Percentiles rank a stretch among this genome's conserved stretches.
Evolutionary conservation across 2,113 vertebrate genomes (phyloP).

Genomic region (Carassius carassius): DNA sequence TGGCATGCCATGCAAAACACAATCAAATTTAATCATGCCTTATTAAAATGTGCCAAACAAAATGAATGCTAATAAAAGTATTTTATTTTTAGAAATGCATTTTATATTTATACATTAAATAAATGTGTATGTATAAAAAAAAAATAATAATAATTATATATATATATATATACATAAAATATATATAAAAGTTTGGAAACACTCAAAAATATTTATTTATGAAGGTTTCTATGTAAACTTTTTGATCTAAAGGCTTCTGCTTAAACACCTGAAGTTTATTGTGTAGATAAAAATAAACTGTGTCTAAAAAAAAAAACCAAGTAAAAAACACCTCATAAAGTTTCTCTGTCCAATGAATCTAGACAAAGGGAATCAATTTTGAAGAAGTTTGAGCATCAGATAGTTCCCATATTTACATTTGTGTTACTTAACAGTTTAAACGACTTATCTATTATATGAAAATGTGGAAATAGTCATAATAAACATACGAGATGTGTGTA

Average conservation of each 20-base stretch:
- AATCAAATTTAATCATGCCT: background rate
- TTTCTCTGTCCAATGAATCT: background rate
- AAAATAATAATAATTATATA: background rate
- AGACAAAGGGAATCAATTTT: background rate
- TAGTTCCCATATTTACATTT: background rate
- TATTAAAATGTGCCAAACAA: background rate
- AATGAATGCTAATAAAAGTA: background rate
- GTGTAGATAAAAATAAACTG: background rate
- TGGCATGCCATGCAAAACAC: no score
- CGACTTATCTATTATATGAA: background rate
- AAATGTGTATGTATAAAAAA: background rate
- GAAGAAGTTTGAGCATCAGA: conserved; percentile 3
- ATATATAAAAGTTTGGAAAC: no score
- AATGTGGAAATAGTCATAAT: background rate
- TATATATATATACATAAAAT: background rate
- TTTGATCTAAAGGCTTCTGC: background rate
- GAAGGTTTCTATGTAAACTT: no score
- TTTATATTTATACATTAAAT: background rate
- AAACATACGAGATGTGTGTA: background rate
- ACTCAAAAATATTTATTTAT: no score
- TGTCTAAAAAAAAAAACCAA: background rate
- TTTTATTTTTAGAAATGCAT: no score
- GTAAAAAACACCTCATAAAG: background rate
- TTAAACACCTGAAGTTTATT: background rate
- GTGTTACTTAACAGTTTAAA: background rate